These are phyloP conservation scores for Lonchura striata DNA, from an alignment of 2,113 vertebrate species.

Conservation along the genomic window DNA sequence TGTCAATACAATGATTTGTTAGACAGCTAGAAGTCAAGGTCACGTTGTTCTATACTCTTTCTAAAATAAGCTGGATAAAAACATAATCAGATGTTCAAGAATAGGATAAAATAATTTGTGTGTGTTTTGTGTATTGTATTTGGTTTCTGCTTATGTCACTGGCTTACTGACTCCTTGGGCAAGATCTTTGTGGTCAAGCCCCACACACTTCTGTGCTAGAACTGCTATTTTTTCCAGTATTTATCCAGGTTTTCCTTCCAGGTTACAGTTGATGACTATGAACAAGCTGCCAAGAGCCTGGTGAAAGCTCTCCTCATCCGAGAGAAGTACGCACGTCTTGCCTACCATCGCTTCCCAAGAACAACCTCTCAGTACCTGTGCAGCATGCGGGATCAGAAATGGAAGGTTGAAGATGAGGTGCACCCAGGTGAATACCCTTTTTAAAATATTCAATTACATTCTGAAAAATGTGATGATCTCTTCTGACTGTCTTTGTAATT, in stretches of 20 bases:
- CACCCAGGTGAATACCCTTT: conserved; percentile 78
- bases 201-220: neutral
- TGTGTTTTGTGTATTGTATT: neutral
- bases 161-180: neutral
- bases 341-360: conserved; percentile 90
- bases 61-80: neutral
- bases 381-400: conserved; percentile 68
- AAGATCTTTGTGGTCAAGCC: neutral
- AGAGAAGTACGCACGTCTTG: conserved; percentile 91
- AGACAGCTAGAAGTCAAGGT: neutral
- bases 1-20: neutral
- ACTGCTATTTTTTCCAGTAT: neutral
- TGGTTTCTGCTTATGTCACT: neutral
- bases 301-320: conserved; percentile 89
- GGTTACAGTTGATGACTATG: conserved; percentile 96
- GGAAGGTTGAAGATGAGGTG: conserved; percentile 85
- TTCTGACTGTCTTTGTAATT: neutral
- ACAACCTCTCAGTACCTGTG: conserved; percentile 85
- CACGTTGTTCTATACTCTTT: neutral
- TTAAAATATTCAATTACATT: neutral
- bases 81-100: neutral
- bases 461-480: neutral
- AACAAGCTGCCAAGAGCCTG: conserved; percentile 88
- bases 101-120: neutral
- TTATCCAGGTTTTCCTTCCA: conserved; percentile 56